Conservation (phyloP, 2,113 vertebrate species). For the Eulacestoma nigropectus region DNA sequence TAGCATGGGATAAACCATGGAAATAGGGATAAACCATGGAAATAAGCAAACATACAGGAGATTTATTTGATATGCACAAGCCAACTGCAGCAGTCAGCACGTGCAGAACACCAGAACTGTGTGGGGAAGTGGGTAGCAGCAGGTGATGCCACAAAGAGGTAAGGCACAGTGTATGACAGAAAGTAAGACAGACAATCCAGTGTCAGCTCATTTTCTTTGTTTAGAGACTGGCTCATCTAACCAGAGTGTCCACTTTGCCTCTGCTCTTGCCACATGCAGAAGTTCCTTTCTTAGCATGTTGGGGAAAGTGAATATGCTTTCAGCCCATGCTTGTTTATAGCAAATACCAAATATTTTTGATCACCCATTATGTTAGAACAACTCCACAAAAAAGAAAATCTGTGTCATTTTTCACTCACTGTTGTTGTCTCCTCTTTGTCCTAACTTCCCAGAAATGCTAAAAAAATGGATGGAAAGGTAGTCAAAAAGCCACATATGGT, state of each 20-base stretch:
- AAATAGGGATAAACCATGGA: background rate
- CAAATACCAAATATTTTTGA: background rate
- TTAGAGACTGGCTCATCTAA: background rate
- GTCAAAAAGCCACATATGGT: constrained; percentile 39
- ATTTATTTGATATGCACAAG: background rate
- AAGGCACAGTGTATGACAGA: background rate
- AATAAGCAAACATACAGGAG: background rate
- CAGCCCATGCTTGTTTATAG: constrained; percentile 16
- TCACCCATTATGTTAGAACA: constrained; percentile 10
- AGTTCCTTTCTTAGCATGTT: background rate
- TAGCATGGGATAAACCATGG: background rate
- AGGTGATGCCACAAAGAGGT: background rate
- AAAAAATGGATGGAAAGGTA: constrained; percentile 57
- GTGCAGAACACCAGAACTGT: background rate
- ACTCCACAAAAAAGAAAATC: background rate
- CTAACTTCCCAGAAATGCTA: constrained; percentile 64
- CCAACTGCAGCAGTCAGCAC: background rate
- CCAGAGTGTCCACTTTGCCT: background rate
- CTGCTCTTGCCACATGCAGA: background rate
- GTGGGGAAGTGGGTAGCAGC: background rate
- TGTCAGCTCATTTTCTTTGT: constrained; percentile 16
- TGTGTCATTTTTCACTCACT: constrained; percentile 50
- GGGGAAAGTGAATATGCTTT: background rate
- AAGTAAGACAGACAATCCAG: constrained; percentile 30
- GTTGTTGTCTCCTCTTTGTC: constrained; percentile 63